These are phyloP conservation scores for Orientallactaga sibirica DNA, from an alignment of 2,797 vertebrate genomes.

Conservation along the genomic window DNA sequence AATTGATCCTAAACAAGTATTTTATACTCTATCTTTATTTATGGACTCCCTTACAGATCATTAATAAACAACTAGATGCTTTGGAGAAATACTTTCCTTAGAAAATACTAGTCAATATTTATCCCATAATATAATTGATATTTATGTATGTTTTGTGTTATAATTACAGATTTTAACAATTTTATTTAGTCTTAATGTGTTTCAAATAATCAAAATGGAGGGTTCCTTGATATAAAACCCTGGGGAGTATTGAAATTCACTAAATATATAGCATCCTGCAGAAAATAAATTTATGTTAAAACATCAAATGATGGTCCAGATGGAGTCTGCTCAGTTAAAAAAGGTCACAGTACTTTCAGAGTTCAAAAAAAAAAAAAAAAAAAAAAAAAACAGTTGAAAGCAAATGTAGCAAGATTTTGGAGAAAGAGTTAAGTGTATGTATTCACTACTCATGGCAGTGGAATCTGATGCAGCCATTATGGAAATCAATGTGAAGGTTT, in stretches of 20 bases:
- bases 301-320: not conserved
- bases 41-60: constrained; percentile 48
- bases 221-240: not conserved
- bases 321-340: not conserved
- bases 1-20: constrained; percentile 49
- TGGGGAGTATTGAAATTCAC: not conserved
- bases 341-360: not conserved
- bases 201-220: constrained; percentile 26
- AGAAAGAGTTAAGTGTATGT: not conserved
- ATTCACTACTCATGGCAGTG: not conserved
- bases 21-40: constrained; percentile 74
- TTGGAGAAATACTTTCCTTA: constrained; percentile 47
- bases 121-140: not conserved
- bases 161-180: not conserved
- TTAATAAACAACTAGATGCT: constrained; percentile 54
- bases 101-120: not conserved
- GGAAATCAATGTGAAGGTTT: not conserved
- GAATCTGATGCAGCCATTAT: not conserved
- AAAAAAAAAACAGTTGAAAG: not conserved
- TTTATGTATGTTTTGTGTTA: not conserved
- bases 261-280: not conserved
- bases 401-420: not conserved
- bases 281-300: not conserved
- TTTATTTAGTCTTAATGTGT: not conserved
- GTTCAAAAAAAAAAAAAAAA: not conserved